Evolutionary conservation across 2,888 invertebrate genomes (phyloP), one percentile per base, ranked within the genome.

Genomic region (Pteria penguin): DNA sequence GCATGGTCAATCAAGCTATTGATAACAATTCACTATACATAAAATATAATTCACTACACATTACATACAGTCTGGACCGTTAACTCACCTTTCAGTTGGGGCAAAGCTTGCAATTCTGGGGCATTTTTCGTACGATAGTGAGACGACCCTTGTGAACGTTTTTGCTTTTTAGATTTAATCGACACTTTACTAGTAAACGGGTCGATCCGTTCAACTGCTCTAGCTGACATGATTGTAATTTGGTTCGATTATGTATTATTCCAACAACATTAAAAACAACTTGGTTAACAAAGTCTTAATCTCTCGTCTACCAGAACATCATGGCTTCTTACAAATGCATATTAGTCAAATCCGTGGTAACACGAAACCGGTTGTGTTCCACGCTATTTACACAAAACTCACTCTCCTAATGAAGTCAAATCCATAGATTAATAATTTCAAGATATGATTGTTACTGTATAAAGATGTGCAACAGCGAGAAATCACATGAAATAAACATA

Each of bases 81-180:
- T 45, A 61, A 80, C 81, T 86, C 89, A 99, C 99, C 99, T 97
- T 98, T 99, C 89, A 99, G 95, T 91, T 96, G 95, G 89, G 99
- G 98, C 93, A 99, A 95, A 92, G 97, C 97, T 93, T 97, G 97
- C 87, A 99, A 94, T 93, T 99, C 99, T 89, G 98, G 97, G 93
- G 98, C 98, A 94, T 97, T 97, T 91, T 98, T 97, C 93, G 98
- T 97, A 93, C 98, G 96, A 94, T 99, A 99, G 91, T 99, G 95
- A 85, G 99, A 99, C 90, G 98, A 98, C 90, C 99, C 99, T 94
- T 99, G 98, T 92, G 98, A 98, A 94, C 97, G 97, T 94, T 97
- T 98, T 92, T 97, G 97, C 94, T 99, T 98, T 94, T 98, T 97
- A 91, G 97, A 96, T 94, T 98, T 98, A 94, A 98, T 97, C 91